Evolutionary conservation across 2,113 vertebrate genomes (phyloP).

Genomic region (Tychaedon coryphoeus): DNA sequence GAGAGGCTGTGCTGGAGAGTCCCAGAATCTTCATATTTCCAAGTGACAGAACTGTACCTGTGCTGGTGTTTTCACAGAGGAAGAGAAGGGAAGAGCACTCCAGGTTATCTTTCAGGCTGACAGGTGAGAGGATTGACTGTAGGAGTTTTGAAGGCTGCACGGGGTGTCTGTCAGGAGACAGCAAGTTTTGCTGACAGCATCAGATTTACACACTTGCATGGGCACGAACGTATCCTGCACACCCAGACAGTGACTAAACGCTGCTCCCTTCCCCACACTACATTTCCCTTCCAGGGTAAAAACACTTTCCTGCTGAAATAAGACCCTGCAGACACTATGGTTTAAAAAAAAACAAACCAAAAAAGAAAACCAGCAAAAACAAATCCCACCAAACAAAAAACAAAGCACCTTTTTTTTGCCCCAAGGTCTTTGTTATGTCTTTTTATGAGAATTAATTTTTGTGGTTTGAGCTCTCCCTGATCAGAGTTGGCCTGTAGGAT

Average conservation of each 20-base stretch:
- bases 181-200: constrained; percentile 44
- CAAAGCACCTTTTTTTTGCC: neutral
- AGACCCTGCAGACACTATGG: neutral
- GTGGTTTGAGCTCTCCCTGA: neutral
- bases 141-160: constrained; percentile 36
- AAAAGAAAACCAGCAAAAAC: neutral
- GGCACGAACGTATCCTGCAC: neutral
- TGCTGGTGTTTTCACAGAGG: neutral
- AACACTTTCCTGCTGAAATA: neutral
- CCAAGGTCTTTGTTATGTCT: neutral
- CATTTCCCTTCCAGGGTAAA: neutral
- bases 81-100: neutral
- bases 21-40: neutral
- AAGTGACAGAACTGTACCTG: neutral
- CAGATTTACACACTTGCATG: neutral
- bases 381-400: neutral
- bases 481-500: neutral
- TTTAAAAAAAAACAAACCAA: neutral
- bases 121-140: constrained; percentile 16
- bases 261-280: neutral
- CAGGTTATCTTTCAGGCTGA: constrained; percentile 12
- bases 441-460: neutral
- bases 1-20: neutral
- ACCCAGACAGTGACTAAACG: neutral
- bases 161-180: constrained; percentile 26